Evolutionary conservation across 2,888 invertebrate species (phyloP).

Genomic region (Beris chalybata): DNA sequence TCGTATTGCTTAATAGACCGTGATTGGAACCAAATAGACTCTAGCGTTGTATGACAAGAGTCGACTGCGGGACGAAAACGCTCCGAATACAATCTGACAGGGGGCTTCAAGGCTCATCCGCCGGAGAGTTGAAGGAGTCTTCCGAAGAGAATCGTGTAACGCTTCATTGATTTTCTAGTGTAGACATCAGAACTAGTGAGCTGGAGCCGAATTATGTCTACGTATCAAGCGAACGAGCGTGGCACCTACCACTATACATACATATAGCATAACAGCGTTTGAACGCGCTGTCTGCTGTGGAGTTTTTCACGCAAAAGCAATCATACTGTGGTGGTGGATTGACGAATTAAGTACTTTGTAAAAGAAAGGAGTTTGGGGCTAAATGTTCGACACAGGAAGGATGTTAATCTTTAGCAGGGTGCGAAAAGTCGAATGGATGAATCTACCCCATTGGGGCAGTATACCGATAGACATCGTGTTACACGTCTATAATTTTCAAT

Average conservation of each 20-base stretch:
- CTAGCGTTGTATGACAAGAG: slow-evolving; percentile 31
- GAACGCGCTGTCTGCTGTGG: neutral
- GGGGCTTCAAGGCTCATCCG: slow-evolving; percentile 19
- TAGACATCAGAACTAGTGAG: slow-evolving; percentile 31
- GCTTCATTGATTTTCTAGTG: slow-evolving; percentile 34
- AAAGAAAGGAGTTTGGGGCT: slow-evolving; percentile 24
- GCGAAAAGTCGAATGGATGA: neutral
- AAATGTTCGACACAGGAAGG: slow-evolving; percentile 13
- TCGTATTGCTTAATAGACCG: slow-evolving; percentile 40
- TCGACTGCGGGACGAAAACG: slow-evolving; percentile 23
- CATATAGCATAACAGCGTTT: neutral
- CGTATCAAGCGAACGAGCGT: neutral
- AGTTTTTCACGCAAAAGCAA: slow-evolving; percentile 29
- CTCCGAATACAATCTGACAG: slow-evolving; percentile 11
- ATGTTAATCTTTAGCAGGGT: neutral
- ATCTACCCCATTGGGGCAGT: neutral
- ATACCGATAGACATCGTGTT: too few relatives aligned
- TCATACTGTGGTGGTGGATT: slow-evolving; percentile 26
- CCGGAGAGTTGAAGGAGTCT: slow-evolving; percentile 18
- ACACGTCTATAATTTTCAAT: slow-evolving; percentile 22
- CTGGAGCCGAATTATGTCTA: slow-evolving; percentile 28
- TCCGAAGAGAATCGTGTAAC: slow-evolving; percentile 24
- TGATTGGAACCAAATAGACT: slow-evolving; percentile 39
- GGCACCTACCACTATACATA: neutral
- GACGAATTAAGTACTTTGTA: slow-evolving; percentile 31